Conservation (phyloP, 1,140 invertebrate genomes). For the Sycophila sp. region DNA sequence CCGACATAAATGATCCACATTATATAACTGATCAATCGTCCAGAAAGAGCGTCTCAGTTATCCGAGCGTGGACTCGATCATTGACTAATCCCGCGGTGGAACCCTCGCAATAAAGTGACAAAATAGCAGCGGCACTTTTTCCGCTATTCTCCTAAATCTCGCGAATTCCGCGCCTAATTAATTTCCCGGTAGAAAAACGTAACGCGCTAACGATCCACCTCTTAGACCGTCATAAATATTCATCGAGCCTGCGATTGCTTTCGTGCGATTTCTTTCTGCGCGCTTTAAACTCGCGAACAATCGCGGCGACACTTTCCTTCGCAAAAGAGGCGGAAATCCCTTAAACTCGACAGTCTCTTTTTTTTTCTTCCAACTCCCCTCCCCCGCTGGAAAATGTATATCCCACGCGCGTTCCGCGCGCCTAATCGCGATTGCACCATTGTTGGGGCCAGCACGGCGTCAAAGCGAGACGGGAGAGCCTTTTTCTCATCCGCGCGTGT, state of each 20-base stretch:
- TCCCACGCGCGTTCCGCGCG: neutral
- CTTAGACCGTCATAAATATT: neutral
- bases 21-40: too few species aligned
- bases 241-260: neutral
- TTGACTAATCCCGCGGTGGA: too few species aligned
- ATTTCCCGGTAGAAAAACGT: neutral
- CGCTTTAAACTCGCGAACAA: neutral
- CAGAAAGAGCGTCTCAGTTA: too few species aligned
- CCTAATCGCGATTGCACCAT: constrained; percentile 21
- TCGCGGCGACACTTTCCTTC: neutral
- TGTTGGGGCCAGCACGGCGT: constrained; percentile 7
- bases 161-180: neutral
- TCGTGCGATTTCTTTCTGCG: neutral
- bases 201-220: neutral
- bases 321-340: constrained; percentile 19
- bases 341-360: constrained; percentile 7
- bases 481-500: constrained; percentile 26
- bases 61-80: too few species aligned
- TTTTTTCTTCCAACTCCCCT: too few species aligned
- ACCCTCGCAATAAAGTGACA: too few species aligned
- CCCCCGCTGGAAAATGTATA: neutral
- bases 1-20: too few species aligned
- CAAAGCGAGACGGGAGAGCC: neutral
- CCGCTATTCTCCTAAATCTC: too few species aligned
- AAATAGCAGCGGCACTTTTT: too few species aligned